Base-by-base conservation (phyloP, 1,140 invertebrate species). In the Anadara kagoshimensis region DNA sequence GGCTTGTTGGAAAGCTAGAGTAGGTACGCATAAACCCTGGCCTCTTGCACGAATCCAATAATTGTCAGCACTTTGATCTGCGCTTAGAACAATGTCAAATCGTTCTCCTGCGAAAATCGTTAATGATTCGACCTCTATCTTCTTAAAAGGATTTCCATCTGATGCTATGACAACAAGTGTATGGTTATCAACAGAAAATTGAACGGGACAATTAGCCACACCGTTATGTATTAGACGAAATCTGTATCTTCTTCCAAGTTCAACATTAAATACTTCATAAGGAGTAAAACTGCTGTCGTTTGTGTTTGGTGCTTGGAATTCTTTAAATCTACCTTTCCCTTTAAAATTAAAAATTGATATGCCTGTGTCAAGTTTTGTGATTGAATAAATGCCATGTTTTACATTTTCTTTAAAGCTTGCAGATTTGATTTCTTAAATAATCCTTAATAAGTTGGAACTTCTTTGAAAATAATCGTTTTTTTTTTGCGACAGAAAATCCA, bases 151-250 rank as follows among this genome's bases (percentile, higher is more conserved):
- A 16, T 69, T 66, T 3, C 81, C 81, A 47, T 85, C 83, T 7
- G 74, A 75, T 16, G 78, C 76, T 56, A 85, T 80, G 59, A 85
- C 73, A 3, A 63, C 73, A 8, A 85, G 61, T 7, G 65, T 73
- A 24, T 85, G 83, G 14, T 76, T 61, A 56, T 85, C 81, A 7
- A 85, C 64, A 2, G 83, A 85, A 24, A 85, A 26, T 62, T 77
- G 69, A 12, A 78, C 93, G 0, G 96, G 96, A 67, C 80, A 84
- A 83, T 97, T 96, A 1, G 96, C 90, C 81, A 96, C 82, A 68
- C 94, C 95, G 5, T 95, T 95, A 83, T 96, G 96, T 53, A 96
- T 94, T 18, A 96, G 87, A 18, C 96, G 90, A 81, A 97, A 95
- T 70, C 95, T 91, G 84, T 97, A 95, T 49, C 92, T 91, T 53